Evolutionary conservation across 2,888 invertebrate genomes (phyloP).

Genomic region (Tethea ocularis): DNA sequence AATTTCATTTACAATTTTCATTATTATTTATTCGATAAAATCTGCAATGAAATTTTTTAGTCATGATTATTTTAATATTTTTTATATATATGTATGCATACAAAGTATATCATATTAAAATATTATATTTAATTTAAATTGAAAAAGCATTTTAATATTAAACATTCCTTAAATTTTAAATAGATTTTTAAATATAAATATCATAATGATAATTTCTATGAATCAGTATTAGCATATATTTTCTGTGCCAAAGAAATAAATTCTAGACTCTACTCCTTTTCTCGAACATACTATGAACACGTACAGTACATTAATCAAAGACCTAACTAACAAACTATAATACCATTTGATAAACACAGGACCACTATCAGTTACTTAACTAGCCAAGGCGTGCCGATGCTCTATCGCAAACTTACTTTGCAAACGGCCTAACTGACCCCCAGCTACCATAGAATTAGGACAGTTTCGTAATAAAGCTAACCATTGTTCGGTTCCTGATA

Average conservation of each 20-base stretch:
- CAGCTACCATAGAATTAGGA: slow-evolving; percentile 32
- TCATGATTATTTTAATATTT: too few species aligned
- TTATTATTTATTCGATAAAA: too few species aligned
- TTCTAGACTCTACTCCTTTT: not conserved
- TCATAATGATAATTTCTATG: too few species aligned
- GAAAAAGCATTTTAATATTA: too few species aligned
- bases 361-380: slow-evolving; percentile 32
- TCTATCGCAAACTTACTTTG: slow-evolving; percentile 29
- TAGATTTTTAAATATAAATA: too few species aligned
- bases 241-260: not conserved
- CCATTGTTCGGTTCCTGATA: slow-evolving; percentile 7
- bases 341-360: slow-evolving; percentile 40
- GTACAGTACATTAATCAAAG: slow-evolving; percentile 43
- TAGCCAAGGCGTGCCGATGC: slow-evolving; percentile 27
- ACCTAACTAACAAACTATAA: slow-evolving; percentile 35
- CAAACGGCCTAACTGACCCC: slow-evolving; percentile 36
- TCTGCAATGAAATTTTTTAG: too few species aligned
- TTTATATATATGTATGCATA: too few species aligned
- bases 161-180: too few species aligned
- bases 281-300: slow-evolving; percentile 37
- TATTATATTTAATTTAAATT: too few species aligned
- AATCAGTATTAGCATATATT: not conserved
- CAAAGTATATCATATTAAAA: too few species aligned
- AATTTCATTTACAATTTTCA: too few species aligned
- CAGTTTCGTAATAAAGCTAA: slow-evolving; percentile 30